Evolutionary conservation across 2,797 vertebrate species (phyloP).

Genomic region (Enteromius viviparus): DNA sequence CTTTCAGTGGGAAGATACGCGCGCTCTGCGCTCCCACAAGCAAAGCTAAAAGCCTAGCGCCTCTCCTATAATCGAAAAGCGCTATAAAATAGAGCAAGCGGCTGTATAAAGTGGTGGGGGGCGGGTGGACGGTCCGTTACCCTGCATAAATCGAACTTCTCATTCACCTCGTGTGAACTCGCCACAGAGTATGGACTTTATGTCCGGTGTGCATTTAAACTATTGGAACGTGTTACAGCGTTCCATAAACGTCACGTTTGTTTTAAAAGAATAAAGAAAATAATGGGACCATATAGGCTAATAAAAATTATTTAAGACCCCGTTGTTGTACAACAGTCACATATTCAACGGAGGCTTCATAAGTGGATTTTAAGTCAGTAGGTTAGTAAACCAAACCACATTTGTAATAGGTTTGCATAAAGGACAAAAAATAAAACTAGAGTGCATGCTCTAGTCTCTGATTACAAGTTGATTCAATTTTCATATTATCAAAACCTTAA

Average conservation of each 20-base stretch:
- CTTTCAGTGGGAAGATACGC: slow-evolving; percentile 61
- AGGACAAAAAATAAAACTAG: neutral
- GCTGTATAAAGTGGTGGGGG: neutral
- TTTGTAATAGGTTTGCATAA: neutral
- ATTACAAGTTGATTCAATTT: neutral
- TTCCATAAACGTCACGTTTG: neutral
- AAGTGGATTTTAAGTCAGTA: slow-evolving; percentile 6
- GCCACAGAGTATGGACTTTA: neutral
- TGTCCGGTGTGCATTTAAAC: neutral
- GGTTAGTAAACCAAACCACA: slow-evolving; percentile 32
- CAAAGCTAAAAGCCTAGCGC: slow-evolving; percentile 53
- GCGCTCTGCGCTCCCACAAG: slow-evolving; percentile 47
- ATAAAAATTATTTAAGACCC: neutral
- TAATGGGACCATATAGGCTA: neutral
- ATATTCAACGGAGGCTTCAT: neutral
- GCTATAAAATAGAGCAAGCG: neutral
- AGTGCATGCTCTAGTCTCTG: neutral
- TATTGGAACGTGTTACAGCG: neutral
- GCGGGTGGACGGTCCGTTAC: neutral
- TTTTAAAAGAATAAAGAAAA: neutral
- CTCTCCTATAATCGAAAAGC: slow-evolving; percentile 55
- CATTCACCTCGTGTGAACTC: neutral
- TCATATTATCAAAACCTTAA: neutral
- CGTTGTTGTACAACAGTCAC: neutral
- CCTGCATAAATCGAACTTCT: neutral